Conservation (phyloP, 2,888 invertebrate species). For the Napeogenes sylphis region DNA sequence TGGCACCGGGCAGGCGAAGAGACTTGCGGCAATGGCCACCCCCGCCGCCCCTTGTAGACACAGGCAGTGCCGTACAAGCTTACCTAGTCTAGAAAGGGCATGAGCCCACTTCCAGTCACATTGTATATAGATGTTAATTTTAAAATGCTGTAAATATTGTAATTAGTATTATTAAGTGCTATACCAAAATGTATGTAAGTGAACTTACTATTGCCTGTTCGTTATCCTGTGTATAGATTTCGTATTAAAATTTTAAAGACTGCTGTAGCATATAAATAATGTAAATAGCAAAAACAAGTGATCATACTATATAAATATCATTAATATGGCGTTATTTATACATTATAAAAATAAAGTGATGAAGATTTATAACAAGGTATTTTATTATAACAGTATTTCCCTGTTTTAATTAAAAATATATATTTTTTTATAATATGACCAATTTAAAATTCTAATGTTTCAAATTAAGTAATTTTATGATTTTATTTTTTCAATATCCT, state of each 20-base stretch:
- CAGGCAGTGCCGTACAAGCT: constrained; percentile 78
- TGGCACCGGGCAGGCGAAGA: constrained; percentile 70
- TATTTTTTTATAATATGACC: not conserved
- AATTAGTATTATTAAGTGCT: constrained; percentile 72
- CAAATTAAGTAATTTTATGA: not conserved
- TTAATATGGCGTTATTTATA: constrained; percentile 76
- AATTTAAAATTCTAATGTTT: not conserved
- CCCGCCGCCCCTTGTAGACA: constrained; percentile 70
- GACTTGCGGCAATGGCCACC: constrained; percentile 72
- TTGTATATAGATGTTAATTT: constrained; percentile 62
- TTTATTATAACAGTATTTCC: constrained; percentile 44
- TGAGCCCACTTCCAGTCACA: constrained; percentile 69
- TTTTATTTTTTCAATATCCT: not conserved
- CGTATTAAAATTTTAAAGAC: constrained; percentile 77
- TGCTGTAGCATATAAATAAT: constrained; percentile 77
- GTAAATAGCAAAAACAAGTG: constrained; percentile 77
- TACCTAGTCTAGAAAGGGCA: constrained; percentile 80
- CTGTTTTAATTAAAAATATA: not conserved
- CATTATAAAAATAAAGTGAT: constrained; percentile 70
- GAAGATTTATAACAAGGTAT: constrained; percentile 63
- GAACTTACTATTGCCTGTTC: constrained; percentile 73
- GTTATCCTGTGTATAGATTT: constrained; percentile 75
- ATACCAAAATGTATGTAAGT: constrained; percentile 76
- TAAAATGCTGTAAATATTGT: constrained; percentile 72
- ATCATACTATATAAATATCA: constrained; percentile 75